phyloP scores from a whole-genome alignment of 2,797 vertebrate genomes.

The Spinibarbus caldwelli region DNA sequence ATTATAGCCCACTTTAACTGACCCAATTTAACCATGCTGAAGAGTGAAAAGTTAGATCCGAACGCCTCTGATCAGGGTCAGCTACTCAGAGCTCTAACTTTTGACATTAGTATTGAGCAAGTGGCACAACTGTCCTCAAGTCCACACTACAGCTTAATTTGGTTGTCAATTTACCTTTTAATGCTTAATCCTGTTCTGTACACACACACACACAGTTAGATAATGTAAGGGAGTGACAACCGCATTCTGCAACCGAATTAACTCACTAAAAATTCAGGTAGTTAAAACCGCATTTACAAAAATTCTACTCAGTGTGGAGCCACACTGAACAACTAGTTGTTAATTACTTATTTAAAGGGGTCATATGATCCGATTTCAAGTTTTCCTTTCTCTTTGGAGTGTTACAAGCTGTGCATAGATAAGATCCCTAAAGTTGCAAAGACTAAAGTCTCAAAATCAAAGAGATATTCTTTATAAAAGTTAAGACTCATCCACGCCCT shows the following conservation, averaged over 20 bases:
- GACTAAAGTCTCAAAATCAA: no score
- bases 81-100: conserved; percentile 47
- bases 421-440: no score
- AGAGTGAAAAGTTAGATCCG: conserved; percentile 62
- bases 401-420: no score
- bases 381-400: no score
- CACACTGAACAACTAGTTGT: background rate
- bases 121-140: background rate
- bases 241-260: background rate
- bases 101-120: background rate
- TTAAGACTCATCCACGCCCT: no score
- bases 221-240: background rate
- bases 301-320: background rate
- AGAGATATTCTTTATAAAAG: no score
- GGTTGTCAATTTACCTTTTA: background rate
- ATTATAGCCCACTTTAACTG: conserved; percentile 70
- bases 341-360: background rate
- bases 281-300: background rate
- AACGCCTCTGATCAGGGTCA: conserved; percentile 44
- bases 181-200: background rate
- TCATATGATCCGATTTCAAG: no score
- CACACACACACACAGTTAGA: background rate
- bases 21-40: conserved; percentile 68
- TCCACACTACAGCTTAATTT: background rate
- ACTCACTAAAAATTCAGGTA: background rate